Evolutionary conservation across 2,797 vertebrate species (phyloP), one percentile per base, ranked within the genome.

Genomic region (Acanthurus leucopareius): DNA sequence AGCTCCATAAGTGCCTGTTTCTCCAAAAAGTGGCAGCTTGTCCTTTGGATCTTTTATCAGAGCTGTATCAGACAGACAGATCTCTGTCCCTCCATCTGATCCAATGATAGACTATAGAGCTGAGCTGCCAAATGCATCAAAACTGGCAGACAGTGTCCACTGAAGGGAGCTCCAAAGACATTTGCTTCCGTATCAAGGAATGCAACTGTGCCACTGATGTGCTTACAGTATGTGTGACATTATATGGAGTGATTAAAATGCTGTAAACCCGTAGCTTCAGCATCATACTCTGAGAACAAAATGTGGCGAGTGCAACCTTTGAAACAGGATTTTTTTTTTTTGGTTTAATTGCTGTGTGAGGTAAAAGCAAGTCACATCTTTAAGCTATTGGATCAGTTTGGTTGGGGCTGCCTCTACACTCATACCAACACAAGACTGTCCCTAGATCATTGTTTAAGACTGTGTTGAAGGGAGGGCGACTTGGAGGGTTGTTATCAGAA

Each of bases 401-500:
- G 48, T 25, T 17, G 4, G 51, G 53, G 20, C 49, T 42, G 75
- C 63, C 70, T 78, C 48, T 75, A 47, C 67, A 42, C 66, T 42
- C 58, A 38, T 2, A 67, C n/a, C 10, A 19, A 56, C 47, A 65
- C 1, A 1, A 69, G 44, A 13, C 88, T 82, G 87, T 80, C 63
- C 76, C 84, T 49, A 52, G 89, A 86, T 86, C 86, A 79, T 89
- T 49, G 79, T 63, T 63, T 49, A 45, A 75, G 64, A 48, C 57
- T n/a, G 61, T 19, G 86, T 57, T 64, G 59, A 86, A 69, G 85
- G 87, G 79, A 76, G 82, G 88, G 53, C 40, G 56, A 75, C 69
- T 42, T 83, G 80, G 87, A 87, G 42, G 73, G 80, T 66, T 87
- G 90, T 94, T 95, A 95, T 95, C 94, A 91, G 81, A 92, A 87